Conservation (phyloP, 2,888 invertebrate species). For the Chironomus tentans region DNA sequence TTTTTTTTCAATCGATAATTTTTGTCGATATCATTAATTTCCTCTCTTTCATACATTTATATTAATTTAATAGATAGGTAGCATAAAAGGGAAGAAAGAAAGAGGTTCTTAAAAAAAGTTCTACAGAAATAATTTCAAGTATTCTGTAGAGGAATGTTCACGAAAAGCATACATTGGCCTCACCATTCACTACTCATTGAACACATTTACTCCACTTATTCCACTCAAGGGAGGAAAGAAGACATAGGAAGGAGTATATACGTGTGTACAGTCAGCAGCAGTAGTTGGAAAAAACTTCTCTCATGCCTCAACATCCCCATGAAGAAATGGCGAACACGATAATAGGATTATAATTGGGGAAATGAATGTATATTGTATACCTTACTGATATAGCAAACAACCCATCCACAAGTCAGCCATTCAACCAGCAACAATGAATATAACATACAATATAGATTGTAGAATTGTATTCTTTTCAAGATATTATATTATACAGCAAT, state of each 20-base stretch:
- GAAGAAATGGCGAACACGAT: constrained; percentile 4
- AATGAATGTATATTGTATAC: constrained; percentile 7
- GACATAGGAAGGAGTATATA: too few relatives aligned
- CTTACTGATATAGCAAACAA: constrained; percentile 4
- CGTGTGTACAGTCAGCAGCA: too few relatives aligned
- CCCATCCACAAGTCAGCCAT: background rate
- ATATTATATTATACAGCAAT: background rate
- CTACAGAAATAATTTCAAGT: background rate
- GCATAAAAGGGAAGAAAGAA: background rate
- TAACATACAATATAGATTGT: background rate
- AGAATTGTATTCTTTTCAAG: background rate
- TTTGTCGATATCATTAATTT: constrained; percentile 23
- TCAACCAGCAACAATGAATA: background rate
- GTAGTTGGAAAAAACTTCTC: too few relatives aligned
- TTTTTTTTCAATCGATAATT: constrained; percentile 15
- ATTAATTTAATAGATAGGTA: background rate
- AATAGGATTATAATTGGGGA: constrained; percentile 26
- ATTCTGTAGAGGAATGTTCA: background rate
- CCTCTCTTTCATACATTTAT: background rate
- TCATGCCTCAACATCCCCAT: too few relatives aligned
- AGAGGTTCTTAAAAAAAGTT: background rate
- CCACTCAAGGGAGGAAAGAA: too few relatives aligned
- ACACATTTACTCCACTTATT: background rate
- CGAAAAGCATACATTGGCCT: background rate
- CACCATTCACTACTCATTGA: background rate